Evolutionary conservation across 1,140 invertebrate species (phyloP).

Genomic region (Sitodiplosis mosellana): DNA sequence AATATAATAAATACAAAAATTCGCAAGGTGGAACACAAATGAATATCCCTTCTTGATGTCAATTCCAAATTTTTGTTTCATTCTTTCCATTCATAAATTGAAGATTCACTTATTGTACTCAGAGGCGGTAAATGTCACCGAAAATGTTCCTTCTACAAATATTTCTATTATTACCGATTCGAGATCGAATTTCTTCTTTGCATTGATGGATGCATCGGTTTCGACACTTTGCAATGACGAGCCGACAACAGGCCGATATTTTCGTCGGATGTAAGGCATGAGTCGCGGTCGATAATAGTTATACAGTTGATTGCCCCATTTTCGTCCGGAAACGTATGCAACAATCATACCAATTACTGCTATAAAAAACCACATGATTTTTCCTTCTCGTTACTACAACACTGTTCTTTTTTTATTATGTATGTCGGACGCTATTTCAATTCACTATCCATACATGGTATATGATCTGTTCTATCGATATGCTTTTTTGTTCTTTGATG

Average conservation of each 20-base stretch:
- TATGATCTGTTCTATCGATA: too few relatives aligned
- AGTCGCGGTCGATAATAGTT: constrained; percentile 18
- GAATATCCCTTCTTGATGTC: not conserved
- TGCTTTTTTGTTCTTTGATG: too few relatives aligned
- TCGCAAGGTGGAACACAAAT: not conserved
- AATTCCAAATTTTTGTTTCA: not conserved
- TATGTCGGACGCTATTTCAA: too few relatives aligned
- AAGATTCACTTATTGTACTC: too few relatives aligned
- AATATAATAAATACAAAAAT: too few relatives aligned
- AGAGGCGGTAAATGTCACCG: too few relatives aligned
- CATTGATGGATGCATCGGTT: constrained; percentile 3
- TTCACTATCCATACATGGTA: too few relatives aligned
- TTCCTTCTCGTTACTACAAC: not conserved
- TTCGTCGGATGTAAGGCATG: not conserved
- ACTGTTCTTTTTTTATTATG: not conserved
- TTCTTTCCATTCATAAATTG: too few relatives aligned
- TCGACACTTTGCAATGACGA: constrained; percentile 20
- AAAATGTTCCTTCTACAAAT: too few relatives aligned
- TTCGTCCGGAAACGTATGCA: constrained; percentile 2
- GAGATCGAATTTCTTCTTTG: not conserved
- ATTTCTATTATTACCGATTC: not conserved
- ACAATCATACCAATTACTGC: constrained; percentile 9
- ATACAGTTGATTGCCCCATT: constrained; percentile 21
- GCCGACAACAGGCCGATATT: constrained; percentile 5
- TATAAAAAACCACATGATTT: constrained; percentile 18